Evolutionary conservation across 2,888 invertebrate genomes (phyloP).

Genomic region (Callosobruchus maculatus): DNA sequence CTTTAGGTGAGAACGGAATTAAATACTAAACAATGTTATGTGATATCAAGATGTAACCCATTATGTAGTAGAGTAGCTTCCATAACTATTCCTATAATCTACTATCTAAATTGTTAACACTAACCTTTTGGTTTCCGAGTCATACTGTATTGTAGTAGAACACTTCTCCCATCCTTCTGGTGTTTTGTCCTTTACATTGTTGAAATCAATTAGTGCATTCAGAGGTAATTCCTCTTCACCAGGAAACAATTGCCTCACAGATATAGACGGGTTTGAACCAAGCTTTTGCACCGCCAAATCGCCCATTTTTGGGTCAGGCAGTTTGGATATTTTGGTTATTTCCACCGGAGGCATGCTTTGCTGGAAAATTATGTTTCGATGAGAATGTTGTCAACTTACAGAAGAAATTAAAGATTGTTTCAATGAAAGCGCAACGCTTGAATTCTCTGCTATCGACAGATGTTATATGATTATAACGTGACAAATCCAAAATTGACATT

Average conservation of each 20-base stretch:
- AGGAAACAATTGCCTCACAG: conserved; percentile 75
- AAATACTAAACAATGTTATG: too few species aligned
- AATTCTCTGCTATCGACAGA: too few species aligned
- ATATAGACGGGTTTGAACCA: conserved; percentile 79
- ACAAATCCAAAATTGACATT: too few species aligned
- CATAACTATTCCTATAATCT: too few species aligned
- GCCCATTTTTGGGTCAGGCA: conserved; percentile 42
- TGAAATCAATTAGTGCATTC: conserved; percentile 72
- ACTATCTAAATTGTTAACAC: background rate
- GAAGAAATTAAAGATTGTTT: background rate
- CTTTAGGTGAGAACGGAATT: too few species aligned
- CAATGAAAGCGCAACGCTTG: too few species aligned
- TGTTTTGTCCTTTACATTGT: conserved; percentile 66
- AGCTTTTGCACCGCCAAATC: conserved; percentile 63
- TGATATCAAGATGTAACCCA: too few species aligned
- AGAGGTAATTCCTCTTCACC: conserved; percentile 80
- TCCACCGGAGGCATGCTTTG: conserved; percentile 24
- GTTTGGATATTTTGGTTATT: conserved; percentile 23
- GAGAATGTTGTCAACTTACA: too few species aligned
- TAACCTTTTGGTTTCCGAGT: conserved; percentile 65
- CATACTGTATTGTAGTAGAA: conserved; percentile 74
- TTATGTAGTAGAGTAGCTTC: too few species aligned
- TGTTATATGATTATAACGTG: too few species aligned
- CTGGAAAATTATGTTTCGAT: too few species aligned
- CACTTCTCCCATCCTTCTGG: conserved; percentile 85